Evolutionary conservation across 2,888 invertebrate genomes (phyloP), one percentile per base, ranked within the genome.

Genomic region (Acleris holmiana): DNA sequence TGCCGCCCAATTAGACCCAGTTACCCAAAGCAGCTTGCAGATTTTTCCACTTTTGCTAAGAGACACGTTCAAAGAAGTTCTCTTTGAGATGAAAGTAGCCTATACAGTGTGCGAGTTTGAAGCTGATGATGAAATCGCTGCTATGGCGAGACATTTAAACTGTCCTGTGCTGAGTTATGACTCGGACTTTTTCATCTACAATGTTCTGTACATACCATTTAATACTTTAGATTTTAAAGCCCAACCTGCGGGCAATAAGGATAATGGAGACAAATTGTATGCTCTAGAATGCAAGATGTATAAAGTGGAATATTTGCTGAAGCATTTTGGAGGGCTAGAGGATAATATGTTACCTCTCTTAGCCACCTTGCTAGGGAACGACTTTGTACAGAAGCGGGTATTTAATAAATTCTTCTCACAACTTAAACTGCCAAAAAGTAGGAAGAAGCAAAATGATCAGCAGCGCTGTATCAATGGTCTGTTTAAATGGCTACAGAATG

Each of bases 91-190:
- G 77, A 92, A 93, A 7, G 89, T 98, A 8, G 93, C 93, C 10
- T 93, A 94, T 68, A 95, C 95, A 51, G 94, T 96, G 58, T 96
- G 97, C 77, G 94, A 96, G 71, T 97, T 96, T 83, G 99, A 99
- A 86, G 98, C 98, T 1, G 99, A 99, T 82, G 95, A 95, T 72
- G 96, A 97, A 77, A 95, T 98, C 61, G 98, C 98, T 0, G 95
- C 95, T 0, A 84, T 98, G 71, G 97, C 98, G 0, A 94, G 95
- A 69, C 93, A 94, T 62, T 88, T 98, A 2, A 91, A 95, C 46
- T 98, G 98, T 75, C 98, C 98, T 0, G 96, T 99, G 2, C 83
- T 99, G 4, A 98, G 98, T 77, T 97, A 96, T 73, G 99, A 99
- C 86, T 98, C 98, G 0, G 99, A 99, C 88, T 99, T 98, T 87